Evolutionary conservation across 1,140 invertebrate genomes (phyloP).

Genomic region (Drosophila watanabei): DNA sequence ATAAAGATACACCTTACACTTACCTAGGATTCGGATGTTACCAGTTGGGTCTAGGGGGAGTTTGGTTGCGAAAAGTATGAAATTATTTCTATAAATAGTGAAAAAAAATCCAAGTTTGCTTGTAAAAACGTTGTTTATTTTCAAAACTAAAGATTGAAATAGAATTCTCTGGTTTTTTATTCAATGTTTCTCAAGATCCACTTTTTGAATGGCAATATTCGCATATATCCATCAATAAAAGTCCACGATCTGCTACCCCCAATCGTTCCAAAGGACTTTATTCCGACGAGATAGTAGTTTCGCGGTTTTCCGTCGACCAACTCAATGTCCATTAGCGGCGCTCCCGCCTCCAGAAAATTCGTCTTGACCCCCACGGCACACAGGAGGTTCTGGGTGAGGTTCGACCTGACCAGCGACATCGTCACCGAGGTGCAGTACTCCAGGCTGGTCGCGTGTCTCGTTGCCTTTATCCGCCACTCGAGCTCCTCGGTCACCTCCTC

Average conservation of each 20-base stretch:
- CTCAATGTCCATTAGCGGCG: conserved; percentile 24
- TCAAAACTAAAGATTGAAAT: not conserved
- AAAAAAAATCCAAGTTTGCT: not conserved
- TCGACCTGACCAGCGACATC: not conserved
- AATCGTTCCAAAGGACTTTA: not conserved
- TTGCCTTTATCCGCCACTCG: conserved; percentile 12
- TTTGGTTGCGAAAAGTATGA: not conserved
- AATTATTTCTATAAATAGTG: not conserved
- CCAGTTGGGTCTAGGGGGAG: not conserved
- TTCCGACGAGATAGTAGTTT: conserved; percentile 23
- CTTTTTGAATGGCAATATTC: conserved; percentile 17
- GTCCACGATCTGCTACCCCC: not conserved
- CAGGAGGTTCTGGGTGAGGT: not conserved
- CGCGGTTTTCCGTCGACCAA: not conserved
- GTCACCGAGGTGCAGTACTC: not conserved
- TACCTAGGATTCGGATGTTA: not conserved
- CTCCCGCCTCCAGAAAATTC: conserved; percentile 6
- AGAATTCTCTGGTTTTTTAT: not conserved
- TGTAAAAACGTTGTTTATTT: not conserved
- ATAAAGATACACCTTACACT: conserved; percentile 25
- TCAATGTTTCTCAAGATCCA: conserved; percentile 23
- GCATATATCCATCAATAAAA: not conserved
- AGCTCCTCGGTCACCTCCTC: not conserved
- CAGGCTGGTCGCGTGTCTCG: conserved; percentile 1
- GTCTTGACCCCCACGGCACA: conserved; percentile 5